Evolutionary conservation across 2,888 invertebrate genomes (phyloP), one percentile per base, ranked within the genome.

Genomic region (Oligia fasciuncula): DNA sequence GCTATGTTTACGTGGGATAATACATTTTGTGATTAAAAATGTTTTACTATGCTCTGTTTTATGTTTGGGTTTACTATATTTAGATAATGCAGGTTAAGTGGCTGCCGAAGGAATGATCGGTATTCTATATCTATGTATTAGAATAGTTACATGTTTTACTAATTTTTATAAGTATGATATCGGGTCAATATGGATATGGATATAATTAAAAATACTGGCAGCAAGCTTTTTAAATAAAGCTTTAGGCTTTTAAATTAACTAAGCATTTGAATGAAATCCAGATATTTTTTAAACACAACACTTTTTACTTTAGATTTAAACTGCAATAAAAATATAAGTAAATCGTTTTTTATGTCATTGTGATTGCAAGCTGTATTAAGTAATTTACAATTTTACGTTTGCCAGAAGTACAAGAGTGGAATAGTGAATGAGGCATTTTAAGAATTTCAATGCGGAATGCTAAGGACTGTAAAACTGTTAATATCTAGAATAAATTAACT

Each of bases 1-100:
- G 93, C 93, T 93, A 93, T 94, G 92, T 91, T 91, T 92, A 92
- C 89, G 88, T 90, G 82, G 87, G 83, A 87, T 88, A 90, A 93
- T 93, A 93, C 93, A 93, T 93, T 91, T 91, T 89, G 87, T 89
- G 89, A 88, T 90, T 90, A 88, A 89, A 90, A 88, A 86, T 87
- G 84, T 91, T 90, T 91, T 90, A 90, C 87, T 88, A 90, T 87
- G 86, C 85, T 87, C 79, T 77, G 87, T 91, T 90, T 89, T 90
- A 88, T 89, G 85, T 87, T 86, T 87, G 79, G 83, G 84, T 83
- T 81, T 76, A 85, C 78, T 87, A 86, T 85, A 76, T 80, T 73
- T 79, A 83, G 89, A 88, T 88, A 85, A 70, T 70, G 73, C 29
- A 75, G 80, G 80, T 87, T 89, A 89, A 89, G 88, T 88, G 85